These are phyloP conservation scores for Capitulum mitella DNA, from an alignment of 2,888 invertebrate species.

Conservation along the genomic window DNA sequence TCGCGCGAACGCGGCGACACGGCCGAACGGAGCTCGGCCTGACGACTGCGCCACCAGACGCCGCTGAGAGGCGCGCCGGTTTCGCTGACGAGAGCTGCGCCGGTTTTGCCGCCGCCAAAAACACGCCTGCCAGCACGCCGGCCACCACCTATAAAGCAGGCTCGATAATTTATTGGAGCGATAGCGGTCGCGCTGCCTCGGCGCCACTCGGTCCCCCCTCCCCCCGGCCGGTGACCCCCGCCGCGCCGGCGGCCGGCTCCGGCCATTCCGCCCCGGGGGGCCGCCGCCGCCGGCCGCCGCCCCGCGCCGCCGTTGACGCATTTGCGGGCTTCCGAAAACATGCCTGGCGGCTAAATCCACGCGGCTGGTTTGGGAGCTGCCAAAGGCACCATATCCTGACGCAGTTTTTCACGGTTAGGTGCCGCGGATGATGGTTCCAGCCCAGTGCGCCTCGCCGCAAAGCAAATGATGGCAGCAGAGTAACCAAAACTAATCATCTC, in stretches of 20 bases:
- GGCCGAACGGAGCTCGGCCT: no score
- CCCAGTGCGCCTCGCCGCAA: no score
- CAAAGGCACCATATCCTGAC: background rate
- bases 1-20: no score
- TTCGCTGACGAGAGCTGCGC: no score
- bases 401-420: background rate
- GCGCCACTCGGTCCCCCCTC: background rate
- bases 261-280: conserved; percentile 2
- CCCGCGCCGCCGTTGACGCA: background rate
- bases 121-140: background rate
- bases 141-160: background rate
- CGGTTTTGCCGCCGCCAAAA: background rate
- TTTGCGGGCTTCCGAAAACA: background rate
- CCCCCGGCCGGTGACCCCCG: background rate
- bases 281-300: background rate
- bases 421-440: no score
- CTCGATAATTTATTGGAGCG: background rate
- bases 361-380: background rate
- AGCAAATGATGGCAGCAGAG: no score
- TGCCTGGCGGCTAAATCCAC: background rate
- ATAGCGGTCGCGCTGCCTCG: background rate
- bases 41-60: no score
- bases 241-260: background rate
- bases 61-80: no score
- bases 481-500: no score